Percentiles rank a stretch among this genome's conserved stretches.
Evolutionary conservation across 2,888 invertebrate species (phyloP).

Genomic region (Andrena praecox): DNA sequence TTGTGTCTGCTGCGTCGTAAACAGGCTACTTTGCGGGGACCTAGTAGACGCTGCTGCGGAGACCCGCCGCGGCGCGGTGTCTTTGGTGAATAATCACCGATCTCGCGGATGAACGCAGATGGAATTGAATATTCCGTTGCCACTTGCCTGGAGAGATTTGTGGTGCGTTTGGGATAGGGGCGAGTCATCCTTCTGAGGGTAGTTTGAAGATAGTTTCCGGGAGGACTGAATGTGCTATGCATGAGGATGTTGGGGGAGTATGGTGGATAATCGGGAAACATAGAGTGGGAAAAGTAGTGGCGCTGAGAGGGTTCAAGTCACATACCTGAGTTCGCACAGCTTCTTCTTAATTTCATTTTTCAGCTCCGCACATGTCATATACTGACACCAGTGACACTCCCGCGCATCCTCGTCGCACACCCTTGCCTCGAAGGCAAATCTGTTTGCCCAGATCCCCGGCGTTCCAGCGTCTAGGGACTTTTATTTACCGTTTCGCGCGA

Average conservation of each 20-base stretch:
- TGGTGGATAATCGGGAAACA: not conserved
- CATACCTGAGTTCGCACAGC: no score
- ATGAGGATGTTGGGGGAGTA: not conserved
- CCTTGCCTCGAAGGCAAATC: not conserved
- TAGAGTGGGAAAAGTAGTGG: not conserved
- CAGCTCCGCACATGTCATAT: no score
- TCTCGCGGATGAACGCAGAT: constrained; percentile 44
- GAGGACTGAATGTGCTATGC: not conserved
- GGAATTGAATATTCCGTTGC: constrained; percentile 24
- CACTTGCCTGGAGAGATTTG: constrained; percentile 31
- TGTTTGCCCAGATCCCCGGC: not conserved
- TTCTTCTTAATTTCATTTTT: no score
- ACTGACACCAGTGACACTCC: no score
- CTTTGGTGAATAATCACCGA: constrained; percentile 49
- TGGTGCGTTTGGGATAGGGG: constrained; percentile 29
- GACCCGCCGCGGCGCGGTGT: constrained; percentile 8
- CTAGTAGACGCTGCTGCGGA: constrained; percentile 18
- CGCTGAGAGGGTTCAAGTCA: not conserved
- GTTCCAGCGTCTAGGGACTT: not conserved
- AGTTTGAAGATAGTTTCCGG: constrained; percentile 20
- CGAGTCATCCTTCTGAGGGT: constrained; percentile 24
- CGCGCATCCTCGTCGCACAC: not conserved
- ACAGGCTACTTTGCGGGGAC: constrained; percentile 47
- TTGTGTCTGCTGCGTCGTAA: constrained; percentile 36
- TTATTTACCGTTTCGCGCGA: constrained; percentile 48